A percentile compares a stretch with the other conserved stretches of the same genome.
phyloP scores from a whole-genome alignment of 2,797 vertebrate species.

The Fratercula arctica region DNA sequence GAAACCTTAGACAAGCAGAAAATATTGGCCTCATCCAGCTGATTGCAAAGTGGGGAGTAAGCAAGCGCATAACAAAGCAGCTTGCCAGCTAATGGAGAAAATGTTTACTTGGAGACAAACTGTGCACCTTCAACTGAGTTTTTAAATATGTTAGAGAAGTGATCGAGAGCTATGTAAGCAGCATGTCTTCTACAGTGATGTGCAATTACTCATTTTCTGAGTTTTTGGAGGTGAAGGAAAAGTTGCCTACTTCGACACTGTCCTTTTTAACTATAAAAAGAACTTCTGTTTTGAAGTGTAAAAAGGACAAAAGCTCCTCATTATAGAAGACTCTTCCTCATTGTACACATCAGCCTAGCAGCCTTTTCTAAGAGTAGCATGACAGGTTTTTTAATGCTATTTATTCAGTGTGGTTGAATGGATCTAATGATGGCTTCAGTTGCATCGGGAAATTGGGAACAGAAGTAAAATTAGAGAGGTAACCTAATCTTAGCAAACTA shows the following conservation, averaged over 20 bases:
- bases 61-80: not conserved
- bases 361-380: constrained; percentile 28
- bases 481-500: not conserved
- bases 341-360: constrained; percentile 22
- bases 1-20: constrained; percentile 31
- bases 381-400: constrained; percentile 24
- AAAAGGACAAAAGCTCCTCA: constrained; percentile 38
- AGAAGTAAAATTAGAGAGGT: not conserved
- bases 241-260: constrained; percentile 14
- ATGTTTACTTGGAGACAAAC: not conserved
- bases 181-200: not conserved
- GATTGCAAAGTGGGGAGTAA: constrained; percentile 1
- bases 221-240: constrained; percentile 23
- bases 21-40: not conserved
- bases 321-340: constrained; percentile 7
- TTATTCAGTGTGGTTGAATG: constrained; percentile 39
- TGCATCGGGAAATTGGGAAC: not conserved
- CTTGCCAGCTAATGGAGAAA: not conserved
- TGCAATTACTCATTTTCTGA: constrained; percentile 1
- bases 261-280: constrained; percentile 62
- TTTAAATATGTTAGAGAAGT: constrained; percentile 23
- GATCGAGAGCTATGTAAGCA: constrained; percentile 6
- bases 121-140: not conserved
- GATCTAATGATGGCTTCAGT: constrained; percentile 28
- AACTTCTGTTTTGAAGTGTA: constrained; percentile 18